These are phyloP conservation scores for Colletes latitarsis DNA, from an alignment of 1,140 invertebrate species.

Conservation along the genomic window DNA sequence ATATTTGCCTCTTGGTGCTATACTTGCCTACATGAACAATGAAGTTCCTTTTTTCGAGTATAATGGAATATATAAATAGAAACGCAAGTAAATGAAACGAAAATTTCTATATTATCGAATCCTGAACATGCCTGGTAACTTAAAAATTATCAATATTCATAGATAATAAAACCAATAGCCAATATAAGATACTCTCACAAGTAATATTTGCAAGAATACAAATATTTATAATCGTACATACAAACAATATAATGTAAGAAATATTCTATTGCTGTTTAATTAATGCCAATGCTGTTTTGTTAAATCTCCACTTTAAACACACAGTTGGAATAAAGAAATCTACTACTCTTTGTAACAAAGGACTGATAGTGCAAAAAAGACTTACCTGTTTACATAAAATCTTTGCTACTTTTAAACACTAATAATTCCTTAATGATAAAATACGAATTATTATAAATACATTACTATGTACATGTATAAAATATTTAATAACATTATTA, in stretches of 20 bases:
- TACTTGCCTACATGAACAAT: constrained; percentile 42
- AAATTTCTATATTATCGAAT: constrained; percentile 28
- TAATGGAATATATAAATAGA: constrained; percentile 35
- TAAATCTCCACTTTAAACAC: constrained; percentile 24
- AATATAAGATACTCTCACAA: constrained; percentile 10
- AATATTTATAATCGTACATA: constrained; percentile 31
- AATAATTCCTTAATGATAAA: constrained; percentile 64
- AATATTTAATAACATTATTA: constrained; percentile 73
- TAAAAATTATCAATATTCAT: constrained; percentile 16
- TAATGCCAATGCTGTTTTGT: constrained; percentile 20
- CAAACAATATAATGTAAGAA: constrained; percentile 15
- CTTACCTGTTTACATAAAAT: constrained; percentile 73
- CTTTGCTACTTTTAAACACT: constrained; percentile 67
- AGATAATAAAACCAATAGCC: constrained; percentile 21
- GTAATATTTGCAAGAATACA: constrained; percentile 36
- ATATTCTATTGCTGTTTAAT: constrained; percentile 30
- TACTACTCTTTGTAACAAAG: constrained; percentile 39
- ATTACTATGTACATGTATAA: constrained; percentile 71
- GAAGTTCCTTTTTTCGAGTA: constrained; percentile 48
- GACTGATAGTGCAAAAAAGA: constrained; percentile 52
- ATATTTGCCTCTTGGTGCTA: constrained; percentile 53
- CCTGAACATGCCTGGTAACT: constrained; percentile 47
- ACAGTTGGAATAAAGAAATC: constrained; percentile 39
- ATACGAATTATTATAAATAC: constrained; percentile 67
- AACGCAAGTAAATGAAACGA: neutral